Conservation (phyloP, 2,888 invertebrate species). For the Ectropis crepuscularia region DNA sequence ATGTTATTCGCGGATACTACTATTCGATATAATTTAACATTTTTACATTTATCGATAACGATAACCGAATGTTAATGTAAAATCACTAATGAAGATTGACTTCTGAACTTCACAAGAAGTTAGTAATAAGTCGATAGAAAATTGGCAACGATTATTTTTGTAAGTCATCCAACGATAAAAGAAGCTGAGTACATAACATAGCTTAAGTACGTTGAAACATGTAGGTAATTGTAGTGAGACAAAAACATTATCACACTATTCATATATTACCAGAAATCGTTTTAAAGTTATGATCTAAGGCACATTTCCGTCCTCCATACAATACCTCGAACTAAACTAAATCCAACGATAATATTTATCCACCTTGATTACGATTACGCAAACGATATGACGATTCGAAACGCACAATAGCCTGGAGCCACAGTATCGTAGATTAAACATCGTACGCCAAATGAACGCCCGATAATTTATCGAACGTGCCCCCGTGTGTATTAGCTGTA, state of each 20-base stretch:
- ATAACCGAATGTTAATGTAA: neutral
- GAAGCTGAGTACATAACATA: too few relatives aligned
- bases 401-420: conserved; percentile 66
- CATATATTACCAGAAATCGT: too few relatives aligned
- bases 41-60: conserved; percentile 10
- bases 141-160: too few relatives aligned
- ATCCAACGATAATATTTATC: conserved; percentile 46
- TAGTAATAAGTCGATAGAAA: too few relatives aligned
- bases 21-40: conserved; percentile 29
- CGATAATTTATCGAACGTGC: conserved; percentile 82
- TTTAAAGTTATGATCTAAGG: too few relatives aligned
- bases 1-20: conserved; percentile 43
- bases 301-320: neutral
- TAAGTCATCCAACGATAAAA: too few relatives aligned
- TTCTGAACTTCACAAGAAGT: too few relatives aligned
- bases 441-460: conserved; percentile 82
- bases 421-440: conserved; percentile 83
- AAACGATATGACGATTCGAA: conserved; percentile 53
- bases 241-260: too few relatives aligned
- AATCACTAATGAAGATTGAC: neutral
- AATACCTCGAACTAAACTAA: conserved; percentile 40
- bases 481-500: conserved; percentile 84
- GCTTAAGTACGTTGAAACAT: too few relatives aligned
- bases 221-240: too few relatives aligned
- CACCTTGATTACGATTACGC: conserved; percentile 33